Conservation (phyloP, 2,113 vertebrate genomes). For the Eurystomus gularis region DNA sequence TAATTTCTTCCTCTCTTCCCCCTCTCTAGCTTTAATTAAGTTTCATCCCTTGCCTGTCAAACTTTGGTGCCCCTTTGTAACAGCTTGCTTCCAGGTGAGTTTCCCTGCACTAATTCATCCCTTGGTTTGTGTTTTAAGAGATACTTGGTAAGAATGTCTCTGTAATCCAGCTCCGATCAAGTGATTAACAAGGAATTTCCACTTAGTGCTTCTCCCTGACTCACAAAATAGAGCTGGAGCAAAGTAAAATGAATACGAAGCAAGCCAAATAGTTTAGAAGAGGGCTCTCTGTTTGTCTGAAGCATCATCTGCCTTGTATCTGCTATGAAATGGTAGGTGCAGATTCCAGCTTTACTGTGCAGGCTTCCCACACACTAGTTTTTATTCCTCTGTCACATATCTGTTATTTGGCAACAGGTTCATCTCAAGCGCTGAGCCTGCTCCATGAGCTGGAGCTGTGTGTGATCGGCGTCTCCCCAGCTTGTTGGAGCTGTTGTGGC, state of each 20-base stretch:
- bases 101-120: background rate
- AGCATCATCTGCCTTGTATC: background rate
- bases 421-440: fast-evolving
- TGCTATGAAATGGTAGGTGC: background rate
- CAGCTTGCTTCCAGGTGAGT: slow-evolving; percentile 35
- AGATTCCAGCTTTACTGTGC: background rate
- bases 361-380: background rate
- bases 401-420: background rate
- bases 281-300: background rate
- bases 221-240: background rate
- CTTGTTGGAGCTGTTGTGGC: background rate
- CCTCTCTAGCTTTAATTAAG: slow-evolving; percentile 21
- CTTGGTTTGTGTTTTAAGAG: background rate
- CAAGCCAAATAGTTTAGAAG: background rate
- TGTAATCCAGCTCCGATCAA: background rate
- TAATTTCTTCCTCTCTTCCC: slow-evolving; percentile 28
- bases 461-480: background rate
- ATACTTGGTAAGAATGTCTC: background rate
- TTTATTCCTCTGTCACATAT: background rate
- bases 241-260: background rate
- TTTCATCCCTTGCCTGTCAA: slow-evolving; percentile 10
- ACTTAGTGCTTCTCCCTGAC: background rate
- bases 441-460: background rate
- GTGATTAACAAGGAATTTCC: background rate
- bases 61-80: background rate